phyloP scores from a whole-genome alignment of 2,113 vertebrate genomes.

The Apteryx owenii region DNA sequence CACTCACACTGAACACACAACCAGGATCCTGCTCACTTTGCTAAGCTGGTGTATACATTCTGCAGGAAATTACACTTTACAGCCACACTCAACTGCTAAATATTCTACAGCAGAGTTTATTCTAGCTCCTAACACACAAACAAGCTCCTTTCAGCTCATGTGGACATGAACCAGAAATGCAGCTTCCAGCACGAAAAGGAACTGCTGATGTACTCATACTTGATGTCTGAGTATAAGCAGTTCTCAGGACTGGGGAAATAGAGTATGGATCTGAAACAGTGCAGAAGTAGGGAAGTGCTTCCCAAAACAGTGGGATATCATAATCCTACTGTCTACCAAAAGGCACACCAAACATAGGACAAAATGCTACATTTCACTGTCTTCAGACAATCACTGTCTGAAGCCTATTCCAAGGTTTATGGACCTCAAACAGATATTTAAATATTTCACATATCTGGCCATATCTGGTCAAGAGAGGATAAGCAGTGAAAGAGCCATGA shows the following conservation, averaged over 20 bases:
- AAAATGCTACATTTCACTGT: neutral
- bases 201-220: neutral
- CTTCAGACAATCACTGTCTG: neutral
- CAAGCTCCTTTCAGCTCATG: fast-evolving
- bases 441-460: neutral
- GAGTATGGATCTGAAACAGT: neutral
- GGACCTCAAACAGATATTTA: neutral
- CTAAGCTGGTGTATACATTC: no score
- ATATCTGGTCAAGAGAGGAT: no score
- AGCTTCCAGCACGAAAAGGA: fast-evolving
- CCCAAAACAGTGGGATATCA: neutral
- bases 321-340: neutral
- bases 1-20: fast-evolving
- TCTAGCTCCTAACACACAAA: neutral
- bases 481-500: neutral
- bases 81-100: fast-evolving
- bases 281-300: neutral
- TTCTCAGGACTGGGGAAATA: neutral
- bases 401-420: neutral
- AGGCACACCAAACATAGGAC: neutral
- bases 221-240: neutral
- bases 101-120: neutral
- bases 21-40: fast-evolving
- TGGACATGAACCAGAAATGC: neutral
- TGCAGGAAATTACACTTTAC: fast-evolving